Evolutionary conservation across 1,140 invertebrate genomes (phyloP), one percentile per base, ranked within the genome.

Genomic region (Heterodera carotae): DNA sequence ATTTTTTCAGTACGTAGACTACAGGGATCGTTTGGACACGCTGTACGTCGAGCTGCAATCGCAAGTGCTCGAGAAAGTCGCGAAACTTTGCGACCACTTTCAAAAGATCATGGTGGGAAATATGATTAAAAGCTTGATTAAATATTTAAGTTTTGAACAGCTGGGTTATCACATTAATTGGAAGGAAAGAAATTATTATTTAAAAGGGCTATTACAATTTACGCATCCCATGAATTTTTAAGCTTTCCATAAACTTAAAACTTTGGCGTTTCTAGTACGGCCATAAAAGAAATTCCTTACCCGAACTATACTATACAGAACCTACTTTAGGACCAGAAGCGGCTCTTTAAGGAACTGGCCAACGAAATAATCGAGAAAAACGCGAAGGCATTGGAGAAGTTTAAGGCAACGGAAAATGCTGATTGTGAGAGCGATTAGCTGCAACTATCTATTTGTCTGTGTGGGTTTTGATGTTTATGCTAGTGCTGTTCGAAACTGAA

Each of bases 11-110:
- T 74, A 62, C 10, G 3, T 74, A 8, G 33, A 74, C 59, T 74
- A 74, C 27, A 74, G 33, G 39, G 6, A 74, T 10, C 36, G 36
- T 7, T 64, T 74, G 59, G 56, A 74, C 36, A 7, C 59, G 10
- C 34, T 34, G 7, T 74, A 62, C 39, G 36, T 34, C 25, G 72
- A 74, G 34, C 31, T 74, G n/a, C 56, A 64, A 10, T 27, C 72
- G 25, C 18, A 34, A 1, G 64, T 56, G 33, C 59, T 74, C 25
- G 56, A 74, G 22, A 74, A 62, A 43, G 33, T 74, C n/a, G 64
- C 56, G 25, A 74, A 74, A 31, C 56, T 74, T 29, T 74, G 72
- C 64, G 64, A 33, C 27, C 72, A 36, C 36, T 74, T 64, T 62
- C 56, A 74, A 27, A 10, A 33, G 22, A 59, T 62, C 33, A 22